Conservation (phyloP, 1,140 invertebrate species). For the Micrasema longulum region DNA sequence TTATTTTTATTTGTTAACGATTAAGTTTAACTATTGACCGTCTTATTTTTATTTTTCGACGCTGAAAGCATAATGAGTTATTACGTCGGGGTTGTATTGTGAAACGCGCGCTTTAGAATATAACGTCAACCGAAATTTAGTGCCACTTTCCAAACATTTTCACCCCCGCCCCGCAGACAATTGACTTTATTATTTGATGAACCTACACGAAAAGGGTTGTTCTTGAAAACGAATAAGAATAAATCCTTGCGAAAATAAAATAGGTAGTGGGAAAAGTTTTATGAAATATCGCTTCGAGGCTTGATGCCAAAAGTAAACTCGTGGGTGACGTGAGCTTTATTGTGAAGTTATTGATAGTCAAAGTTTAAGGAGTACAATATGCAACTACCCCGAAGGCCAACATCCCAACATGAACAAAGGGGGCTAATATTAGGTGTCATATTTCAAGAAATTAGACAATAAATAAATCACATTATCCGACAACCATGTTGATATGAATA, state of each 20-base stretch:
- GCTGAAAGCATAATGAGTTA: too few relatives aligned
- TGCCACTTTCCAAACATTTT: too few relatives aligned
- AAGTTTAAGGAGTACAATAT: conserved; percentile 21
- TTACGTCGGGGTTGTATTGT: too few relatives aligned
- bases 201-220: conserved; percentile 43
- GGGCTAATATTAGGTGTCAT: too few relatives aligned
- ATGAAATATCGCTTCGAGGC: conserved; percentile 37
- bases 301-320: conserved; percentile 10
- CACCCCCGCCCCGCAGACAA: conserved; percentile 1
- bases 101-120: too few relatives aligned
- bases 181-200: conserved; percentile 28
- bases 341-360: conserved; percentile 25
- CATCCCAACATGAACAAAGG: neutral
- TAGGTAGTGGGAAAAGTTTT: conserved; percentile 38
- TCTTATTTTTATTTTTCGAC: too few relatives aligned
- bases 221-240: conserved; percentile 41
- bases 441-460: too few relatives aligned
- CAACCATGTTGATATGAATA: too few relatives aligned
- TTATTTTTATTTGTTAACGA: too few relatives aligned
- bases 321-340: conserved; percentile 44
- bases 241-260: conserved; percentile 47
- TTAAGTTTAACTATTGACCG: too few relatives aligned
- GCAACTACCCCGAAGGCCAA: conserved; percentile 11
- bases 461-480: too few relatives aligned
- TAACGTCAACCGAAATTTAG: too few relatives aligned